Conservation (phyloP, 2,888 invertebrate genomes). For the Mamestra brassicae region DNA sequence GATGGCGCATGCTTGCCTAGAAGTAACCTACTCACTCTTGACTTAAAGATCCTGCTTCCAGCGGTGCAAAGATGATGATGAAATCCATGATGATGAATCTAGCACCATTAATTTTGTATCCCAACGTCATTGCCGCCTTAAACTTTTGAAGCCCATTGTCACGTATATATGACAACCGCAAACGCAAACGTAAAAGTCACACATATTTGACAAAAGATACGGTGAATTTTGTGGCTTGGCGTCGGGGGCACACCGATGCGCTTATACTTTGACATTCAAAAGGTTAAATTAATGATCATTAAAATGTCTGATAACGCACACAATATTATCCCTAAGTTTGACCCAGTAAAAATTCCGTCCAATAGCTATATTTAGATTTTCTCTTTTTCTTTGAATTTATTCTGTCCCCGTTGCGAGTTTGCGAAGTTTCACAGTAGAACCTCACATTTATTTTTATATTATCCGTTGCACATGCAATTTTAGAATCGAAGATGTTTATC, state of each 20-base stretch:
- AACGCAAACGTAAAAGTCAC: no score
- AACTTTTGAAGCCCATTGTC: no score
- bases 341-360: constrained; percentile 19
- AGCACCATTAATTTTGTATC: not conserved
- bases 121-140: not conserved
- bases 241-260: no score
- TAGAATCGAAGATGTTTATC: constrained; percentile 46
- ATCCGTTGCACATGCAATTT: constrained; percentile 47
- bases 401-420: constrained; percentile 32
- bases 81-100: not conserved
- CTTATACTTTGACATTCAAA: no score
- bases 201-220: no score
- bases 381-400: constrained; percentile 43
- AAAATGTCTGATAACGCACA: not conserved
- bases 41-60: no score
- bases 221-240: no score
- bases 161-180: no score
- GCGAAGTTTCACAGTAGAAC: constrained; percentile 38
- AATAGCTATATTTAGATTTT: constrained; percentile 53
- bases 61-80: not conserved
- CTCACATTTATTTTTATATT: constrained; percentile 50
- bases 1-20: no score
- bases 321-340: not conserved
- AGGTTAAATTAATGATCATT: not conserved
- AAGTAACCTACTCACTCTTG: no score